phyloP scores from a whole-genome alignment of 2,888 invertebrate species.

The Hirtodrosophila cameraria region DNA sequence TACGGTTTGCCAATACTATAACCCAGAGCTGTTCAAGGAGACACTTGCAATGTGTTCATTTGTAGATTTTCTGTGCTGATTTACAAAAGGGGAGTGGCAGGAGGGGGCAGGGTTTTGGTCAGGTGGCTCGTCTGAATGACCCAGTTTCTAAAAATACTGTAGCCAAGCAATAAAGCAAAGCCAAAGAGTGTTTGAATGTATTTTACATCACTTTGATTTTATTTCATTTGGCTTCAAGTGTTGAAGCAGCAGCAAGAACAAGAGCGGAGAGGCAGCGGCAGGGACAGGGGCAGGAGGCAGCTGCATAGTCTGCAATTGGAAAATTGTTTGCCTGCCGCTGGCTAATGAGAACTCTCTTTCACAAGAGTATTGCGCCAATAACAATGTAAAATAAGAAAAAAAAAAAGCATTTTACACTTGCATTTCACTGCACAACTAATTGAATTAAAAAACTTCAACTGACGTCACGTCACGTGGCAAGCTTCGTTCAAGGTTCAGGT shows the following conservation, averaged over 20 bases:
- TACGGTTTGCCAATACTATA: constrained; percentile 51
- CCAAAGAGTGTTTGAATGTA: constrained; percentile 70
- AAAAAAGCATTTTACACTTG: constrained; percentile 7
- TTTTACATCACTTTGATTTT: constrained; percentile 76
- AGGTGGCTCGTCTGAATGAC: constrained; percentile 62
- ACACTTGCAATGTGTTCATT: constrained; percentile 66
- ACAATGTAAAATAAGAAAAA: constrained; percentile 14
- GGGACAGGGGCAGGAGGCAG: background rate
- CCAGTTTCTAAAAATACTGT: constrained; percentile 73
- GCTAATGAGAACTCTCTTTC: constrained; percentile 30
- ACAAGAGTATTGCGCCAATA: constrained; percentile 19
- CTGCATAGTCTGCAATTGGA: constrained; percentile 18
- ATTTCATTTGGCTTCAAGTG: constrained; percentile 58
- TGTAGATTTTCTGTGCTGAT: constrained; percentile 60
- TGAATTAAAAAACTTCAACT: constrained; percentile 44
- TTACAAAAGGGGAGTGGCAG: constrained; percentile 14
- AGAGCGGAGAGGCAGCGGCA: too few species aligned
- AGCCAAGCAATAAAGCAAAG: constrained; percentile 54
- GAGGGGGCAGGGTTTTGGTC: constrained; percentile 14
- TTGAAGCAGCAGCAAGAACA: background rate
- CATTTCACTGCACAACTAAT: constrained; percentile 32
- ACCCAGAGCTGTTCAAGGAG: constrained; percentile 50
- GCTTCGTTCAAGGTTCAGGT: background rate
- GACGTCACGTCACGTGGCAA: constrained; percentile 29
- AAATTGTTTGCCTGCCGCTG: constrained; percentile 20